Conservation (phyloP, 2,888 invertebrate species). For the Pherbina coryleti region DNA sequence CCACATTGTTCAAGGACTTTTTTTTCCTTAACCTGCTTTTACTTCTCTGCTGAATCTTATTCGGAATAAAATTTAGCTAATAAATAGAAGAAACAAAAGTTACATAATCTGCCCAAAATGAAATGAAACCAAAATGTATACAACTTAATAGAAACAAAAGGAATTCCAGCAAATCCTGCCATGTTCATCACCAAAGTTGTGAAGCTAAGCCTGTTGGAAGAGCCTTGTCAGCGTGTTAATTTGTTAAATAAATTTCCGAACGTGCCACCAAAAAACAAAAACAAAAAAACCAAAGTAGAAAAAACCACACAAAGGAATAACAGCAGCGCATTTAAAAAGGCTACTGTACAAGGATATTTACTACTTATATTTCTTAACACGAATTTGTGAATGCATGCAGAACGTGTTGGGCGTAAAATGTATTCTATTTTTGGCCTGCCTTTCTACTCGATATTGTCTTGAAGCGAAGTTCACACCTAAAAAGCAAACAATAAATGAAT, state of each 20-base stretch:
- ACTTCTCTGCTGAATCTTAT: background rate
- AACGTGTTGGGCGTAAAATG: conserved; percentile 5
- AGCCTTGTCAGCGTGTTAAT: conserved; percentile 33
- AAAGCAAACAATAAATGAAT: background rate
- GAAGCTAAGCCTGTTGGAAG: background rate
- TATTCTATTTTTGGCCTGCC: background rate
- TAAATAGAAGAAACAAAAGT: background rate
- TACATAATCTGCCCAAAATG: background rate
- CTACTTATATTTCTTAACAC: conserved; percentile 20
- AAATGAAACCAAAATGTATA: background rate
- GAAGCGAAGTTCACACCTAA: background rate
- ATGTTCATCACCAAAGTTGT: background rate
- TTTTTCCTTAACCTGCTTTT: too few species aligned
- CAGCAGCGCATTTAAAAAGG: background rate
- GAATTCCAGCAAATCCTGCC: conserved; percentile 4
- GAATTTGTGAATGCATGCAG: conserved; percentile 24
- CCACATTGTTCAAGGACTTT: background rate
- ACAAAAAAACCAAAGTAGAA: background rate
- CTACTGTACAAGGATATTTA: background rate
- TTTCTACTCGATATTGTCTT: background rate
- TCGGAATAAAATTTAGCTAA: background rate
- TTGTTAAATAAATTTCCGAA: conserved; percentile 33
- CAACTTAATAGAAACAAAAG: background rate
- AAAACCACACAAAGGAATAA: background rate
- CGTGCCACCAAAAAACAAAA: background rate